These are phyloP conservation scores for Arctocebus calabarensis DNA, from an alignment of 2,797 vertebrate genomes.

Conservation along the genomic window DNA sequence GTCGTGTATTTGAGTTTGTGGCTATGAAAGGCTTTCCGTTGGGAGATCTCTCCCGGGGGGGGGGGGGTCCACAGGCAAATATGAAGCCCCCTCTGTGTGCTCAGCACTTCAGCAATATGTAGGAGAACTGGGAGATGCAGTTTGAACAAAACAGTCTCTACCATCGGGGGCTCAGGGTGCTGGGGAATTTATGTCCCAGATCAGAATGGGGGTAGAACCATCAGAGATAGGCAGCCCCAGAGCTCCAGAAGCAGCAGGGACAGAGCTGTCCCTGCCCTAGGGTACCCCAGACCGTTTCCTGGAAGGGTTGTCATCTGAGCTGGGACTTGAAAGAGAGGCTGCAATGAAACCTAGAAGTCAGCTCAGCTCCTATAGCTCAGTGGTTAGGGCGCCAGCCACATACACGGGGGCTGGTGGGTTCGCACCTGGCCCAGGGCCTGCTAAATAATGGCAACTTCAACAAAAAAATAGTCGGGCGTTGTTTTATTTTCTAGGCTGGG, in stretches of 20 bases:
- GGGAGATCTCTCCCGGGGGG: accelerated
- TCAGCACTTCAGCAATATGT: neutral
- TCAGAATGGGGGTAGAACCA: neutral
- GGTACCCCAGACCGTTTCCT: neutral
- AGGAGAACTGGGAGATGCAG: neutral
- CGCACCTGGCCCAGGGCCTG: too few species aligned
- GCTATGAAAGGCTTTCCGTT: accelerated
- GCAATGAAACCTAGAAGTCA: neutral
- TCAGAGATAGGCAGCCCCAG: neutral
- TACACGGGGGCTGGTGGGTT: too few species aligned
- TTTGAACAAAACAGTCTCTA: neutral
- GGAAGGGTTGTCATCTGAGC: neutral
- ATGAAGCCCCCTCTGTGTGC: neutral
- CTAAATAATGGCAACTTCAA: too few species aligned
- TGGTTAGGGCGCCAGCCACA: too few species aligned
- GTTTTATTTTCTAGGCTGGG: too few species aligned
- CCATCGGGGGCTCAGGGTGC: neutral
- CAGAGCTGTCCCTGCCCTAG: neutral
- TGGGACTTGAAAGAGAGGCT: neutral
- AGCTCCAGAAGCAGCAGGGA: too few species aligned
- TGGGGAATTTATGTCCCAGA: neutral
- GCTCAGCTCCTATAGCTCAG: too few species aligned
- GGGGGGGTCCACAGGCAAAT: accelerated
- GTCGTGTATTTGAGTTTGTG: neutral
- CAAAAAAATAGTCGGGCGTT: too few species aligned